Evolutionary conservation across 2,888 invertebrate species (phyloP).

Genomic region (Drosophila planitibia): DNA sequence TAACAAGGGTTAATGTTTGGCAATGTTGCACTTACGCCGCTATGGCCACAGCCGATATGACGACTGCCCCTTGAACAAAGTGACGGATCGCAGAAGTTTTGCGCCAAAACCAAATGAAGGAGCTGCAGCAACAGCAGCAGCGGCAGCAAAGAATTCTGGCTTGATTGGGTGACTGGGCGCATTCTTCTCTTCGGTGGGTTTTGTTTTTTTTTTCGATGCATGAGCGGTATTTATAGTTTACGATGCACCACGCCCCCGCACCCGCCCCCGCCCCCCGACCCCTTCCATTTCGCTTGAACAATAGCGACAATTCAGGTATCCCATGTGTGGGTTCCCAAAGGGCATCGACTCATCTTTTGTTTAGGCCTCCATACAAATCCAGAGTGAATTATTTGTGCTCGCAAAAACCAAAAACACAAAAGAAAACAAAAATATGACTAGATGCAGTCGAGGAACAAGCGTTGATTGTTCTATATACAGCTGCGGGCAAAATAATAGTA

Average conservation of each 20-base stretch:
- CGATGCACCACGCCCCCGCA: background rate
- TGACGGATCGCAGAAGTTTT: slow-evolving; percentile 62
- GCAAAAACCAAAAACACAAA: slow-evolving; percentile 2
- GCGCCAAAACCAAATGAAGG: slow-evolving; percentile 17
- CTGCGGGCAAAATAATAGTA: background rate
- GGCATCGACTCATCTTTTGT: slow-evolving; percentile 37
- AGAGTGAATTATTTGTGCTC: slow-evolving; percentile 29
- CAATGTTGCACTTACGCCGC: slow-evolving; percentile 53
- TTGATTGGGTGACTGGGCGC: background rate
- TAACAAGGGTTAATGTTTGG: background rate
- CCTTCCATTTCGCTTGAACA: background rate
- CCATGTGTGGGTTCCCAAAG: slow-evolving; percentile 4
- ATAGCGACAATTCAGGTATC: background rate
- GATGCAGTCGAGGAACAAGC: background rate
- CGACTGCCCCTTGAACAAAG: slow-evolving; percentile 52
- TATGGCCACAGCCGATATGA: slow-evolving; percentile 63
- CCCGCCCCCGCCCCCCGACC: background rate
- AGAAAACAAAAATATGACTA: background rate
- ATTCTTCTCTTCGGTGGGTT: background rate
- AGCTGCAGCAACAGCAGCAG: background rate
- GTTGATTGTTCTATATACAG: slow-evolving; percentile 27
- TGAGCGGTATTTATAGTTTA: slow-evolving; percentile 20
- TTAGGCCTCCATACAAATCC: slow-evolving; percentile 29
- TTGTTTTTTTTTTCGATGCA: background rate
- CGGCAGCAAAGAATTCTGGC: background rate